These are phyloP conservation scores for Meiosimyza platycephala DNA, from an alignment of 2,888 invertebrate species.

Conservation along the genomic window DNA sequence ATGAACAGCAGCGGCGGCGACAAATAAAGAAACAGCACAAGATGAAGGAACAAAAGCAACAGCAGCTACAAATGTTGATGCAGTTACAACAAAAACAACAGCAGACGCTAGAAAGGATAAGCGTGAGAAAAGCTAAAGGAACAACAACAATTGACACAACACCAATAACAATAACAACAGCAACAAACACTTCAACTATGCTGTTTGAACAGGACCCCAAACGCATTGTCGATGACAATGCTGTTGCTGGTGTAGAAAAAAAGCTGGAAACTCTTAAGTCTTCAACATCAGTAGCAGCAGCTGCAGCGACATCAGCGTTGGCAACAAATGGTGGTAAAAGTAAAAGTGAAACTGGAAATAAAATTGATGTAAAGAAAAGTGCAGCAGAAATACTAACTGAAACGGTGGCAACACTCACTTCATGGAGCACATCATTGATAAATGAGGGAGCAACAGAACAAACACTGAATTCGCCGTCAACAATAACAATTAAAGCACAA, in stretches of 20 bases:
- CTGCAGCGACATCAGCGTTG: neutral
- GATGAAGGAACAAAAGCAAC: conserved; percentile 10
- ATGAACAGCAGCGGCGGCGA: conserved; percentile 27
- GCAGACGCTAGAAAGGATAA: neutral
- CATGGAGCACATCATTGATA: too few species aligned
- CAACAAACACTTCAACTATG: neutral
- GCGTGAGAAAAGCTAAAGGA: neutral
- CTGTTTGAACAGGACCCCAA: neutral
- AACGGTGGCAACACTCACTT: conserved; percentile 8
- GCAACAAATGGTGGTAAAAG: too few species aligned
- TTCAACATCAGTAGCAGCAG: too few species aligned
- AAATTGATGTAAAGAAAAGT: conserved; percentile 18
- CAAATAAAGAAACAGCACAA: neutral
- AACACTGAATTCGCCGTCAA: too few species aligned
- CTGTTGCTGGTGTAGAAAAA: neutral
- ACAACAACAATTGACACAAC: conserved; percentile 5
- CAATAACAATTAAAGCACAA: too few species aligned
- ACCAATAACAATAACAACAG: conserved; percentile 4
- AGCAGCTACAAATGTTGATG: neutral
- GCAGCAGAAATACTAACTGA: conserved; percentile 5
- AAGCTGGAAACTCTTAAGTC: neutral
- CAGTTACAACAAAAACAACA: neutral
- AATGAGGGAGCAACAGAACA: neutral
- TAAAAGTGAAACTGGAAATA: conserved; percentile 2
- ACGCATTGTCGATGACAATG: neutral